These are phyloP conservation scores for Drosophila busckii DNA, from an alignment of 1,140 invertebrate species.

Conservation along the genomic window DNA sequence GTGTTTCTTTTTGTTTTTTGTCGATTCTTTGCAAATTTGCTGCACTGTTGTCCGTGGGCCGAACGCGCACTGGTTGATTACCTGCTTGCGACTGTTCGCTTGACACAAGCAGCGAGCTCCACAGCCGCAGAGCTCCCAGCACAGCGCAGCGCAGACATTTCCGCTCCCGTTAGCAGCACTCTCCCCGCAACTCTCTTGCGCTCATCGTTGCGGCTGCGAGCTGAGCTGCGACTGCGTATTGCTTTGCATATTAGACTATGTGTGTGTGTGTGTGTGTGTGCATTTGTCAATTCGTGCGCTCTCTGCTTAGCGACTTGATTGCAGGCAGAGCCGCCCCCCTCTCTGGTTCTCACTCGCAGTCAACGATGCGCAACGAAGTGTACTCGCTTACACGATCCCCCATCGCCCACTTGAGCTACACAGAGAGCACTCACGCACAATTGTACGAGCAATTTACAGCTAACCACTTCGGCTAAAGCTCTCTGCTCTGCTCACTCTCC, in stretches of 20 bases:
- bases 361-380: constrained; percentile 45
- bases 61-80: constrained; percentile 60
- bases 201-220: constrained; percentile 9
- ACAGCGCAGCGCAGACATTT: constrained; percentile 9
- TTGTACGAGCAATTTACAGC: no score
- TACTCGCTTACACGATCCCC: neutral
- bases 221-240: no score
- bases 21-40: constrained; percentile 11
- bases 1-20: constrained; percentile 18
- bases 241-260: no score
- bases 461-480: no score
- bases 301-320: constrained; percentile 34
- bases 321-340: constrained; percentile 10
- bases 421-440: no score
- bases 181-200: no score
- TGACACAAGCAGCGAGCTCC: constrained; percentile 3
- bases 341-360: neutral
- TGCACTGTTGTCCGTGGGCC: constrained; percentile 52
- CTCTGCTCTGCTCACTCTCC: no score
- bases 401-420: neutral
- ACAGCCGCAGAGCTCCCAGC: neutral
- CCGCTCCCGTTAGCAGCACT: constrained; percentile 21
- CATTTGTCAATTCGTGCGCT: constrained; percentile 25
- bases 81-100: constrained; percentile 56
- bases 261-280: constrained; percentile 10